Percentiles rank a stretch among this genome's conserved stretches.
phyloP scores from a whole-genome alignment of 2,113 vertebrate genomes.

The Sisor rabdophorus region DNA sequence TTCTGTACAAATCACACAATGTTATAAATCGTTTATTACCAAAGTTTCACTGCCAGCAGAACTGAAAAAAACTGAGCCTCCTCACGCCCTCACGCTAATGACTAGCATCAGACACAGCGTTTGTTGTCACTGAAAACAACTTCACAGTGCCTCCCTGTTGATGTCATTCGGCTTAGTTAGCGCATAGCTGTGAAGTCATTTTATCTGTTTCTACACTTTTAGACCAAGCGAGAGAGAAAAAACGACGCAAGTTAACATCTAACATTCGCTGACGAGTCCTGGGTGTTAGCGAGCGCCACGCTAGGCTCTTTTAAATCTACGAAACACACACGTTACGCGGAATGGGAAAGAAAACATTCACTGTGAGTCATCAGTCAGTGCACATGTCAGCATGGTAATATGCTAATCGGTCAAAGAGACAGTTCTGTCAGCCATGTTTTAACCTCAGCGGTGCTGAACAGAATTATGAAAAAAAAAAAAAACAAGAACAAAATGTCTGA shows the following conservation, averaged over 20 bases:
- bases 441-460: background rate
- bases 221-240: background rate
- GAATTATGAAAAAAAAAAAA: background rate
- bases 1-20: slow-evolving; percentile 41
- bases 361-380: background rate
- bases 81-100: too few relatives aligned
- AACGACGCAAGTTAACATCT: background rate
- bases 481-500: background rate
- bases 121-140: background rate
- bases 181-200: background rate
- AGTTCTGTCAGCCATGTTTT: slow-evolving; percentile 2
- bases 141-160: background rate
- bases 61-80: too few relatives aligned
- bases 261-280: background rate
- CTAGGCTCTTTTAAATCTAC: background rate
- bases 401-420: background rate
- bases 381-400: background rate
- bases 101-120: background rate
- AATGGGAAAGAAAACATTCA: background rate
- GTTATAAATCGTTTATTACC: slow-evolving; percentile 42
- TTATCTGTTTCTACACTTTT: background rate
- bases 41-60: slow-evolving; percentile 38
- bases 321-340: background rate
- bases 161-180: too few relatives aligned
- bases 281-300: background rate